Conservation (phyloP, 2,797 vertebrate species). For the Eospalax fontanierii region DNA sequence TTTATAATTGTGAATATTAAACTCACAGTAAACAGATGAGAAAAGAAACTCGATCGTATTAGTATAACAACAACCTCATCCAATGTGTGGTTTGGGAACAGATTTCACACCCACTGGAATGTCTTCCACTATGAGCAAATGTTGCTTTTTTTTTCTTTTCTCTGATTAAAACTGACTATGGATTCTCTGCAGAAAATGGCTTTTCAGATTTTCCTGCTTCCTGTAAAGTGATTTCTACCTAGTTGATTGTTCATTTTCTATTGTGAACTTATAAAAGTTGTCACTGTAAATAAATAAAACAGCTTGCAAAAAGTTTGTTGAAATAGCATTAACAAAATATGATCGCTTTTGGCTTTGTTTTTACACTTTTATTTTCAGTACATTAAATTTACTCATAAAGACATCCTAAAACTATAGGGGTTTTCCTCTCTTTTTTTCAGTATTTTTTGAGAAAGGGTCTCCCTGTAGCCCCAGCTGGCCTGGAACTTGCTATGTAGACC, state of each 20-base stretch:
- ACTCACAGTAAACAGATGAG: slow-evolving; percentile 94
- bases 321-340: slow-evolving; percentile 79
- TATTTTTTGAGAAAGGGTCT: no score
- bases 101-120: slow-evolving; percentile 89
- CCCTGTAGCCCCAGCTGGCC: no score
- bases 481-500: no score
- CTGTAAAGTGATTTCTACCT: slow-evolving; percentile 80
- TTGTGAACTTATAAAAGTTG: slow-evolving; percentile 78
- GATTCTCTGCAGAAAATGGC: no score
- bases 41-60: slow-evolving; percentile 91
- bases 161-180: slow-evolving; percentile 72
- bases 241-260: slow-evolving; percentile 77
- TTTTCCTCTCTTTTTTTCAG: no score
- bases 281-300: slow-evolving; percentile 88
- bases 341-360: no score
- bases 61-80: slow-evolving; percentile 92
- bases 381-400: no score
- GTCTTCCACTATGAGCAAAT: slow-evolving; percentile 89
- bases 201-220: slow-evolving; percentile 59
- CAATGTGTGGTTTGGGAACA: slow-evolving; percentile 92
- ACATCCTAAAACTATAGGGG: no score
- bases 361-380: no score
- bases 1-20: slow-evolving; percentile 99
- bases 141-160: slow-evolving; percentile 89
- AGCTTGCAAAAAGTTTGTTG: slow-evolving; percentile 83